phyloP scores from a whole-genome alignment of 2,113 vertebrate genomes.

The Hucho hucho region DNA sequence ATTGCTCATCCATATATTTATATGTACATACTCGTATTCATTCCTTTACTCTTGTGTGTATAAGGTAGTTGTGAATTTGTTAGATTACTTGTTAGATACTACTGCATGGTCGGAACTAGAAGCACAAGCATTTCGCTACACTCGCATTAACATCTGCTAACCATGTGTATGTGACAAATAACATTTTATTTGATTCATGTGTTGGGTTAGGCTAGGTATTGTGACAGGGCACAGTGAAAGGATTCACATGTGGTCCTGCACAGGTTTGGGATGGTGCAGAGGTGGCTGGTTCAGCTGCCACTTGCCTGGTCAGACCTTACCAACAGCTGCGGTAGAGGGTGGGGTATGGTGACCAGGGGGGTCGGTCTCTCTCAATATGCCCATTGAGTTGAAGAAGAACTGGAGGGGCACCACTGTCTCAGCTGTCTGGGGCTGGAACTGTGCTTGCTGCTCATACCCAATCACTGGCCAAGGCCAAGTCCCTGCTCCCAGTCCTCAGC shows the following conservation, averaged over 20 bases:
- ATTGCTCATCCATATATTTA: too few relatives aligned
- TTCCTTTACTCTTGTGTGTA: too few relatives aligned
- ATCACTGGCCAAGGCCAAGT: constrained; percentile 9
- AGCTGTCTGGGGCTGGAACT: constrained; percentile 57
- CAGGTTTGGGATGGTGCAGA: background rate
- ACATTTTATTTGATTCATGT: too few relatives aligned
- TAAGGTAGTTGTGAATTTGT: too few relatives aligned
- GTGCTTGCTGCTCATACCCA: constrained; percentile 42
- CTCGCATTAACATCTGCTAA: too few relatives aligned
- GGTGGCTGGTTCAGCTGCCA: constrained; percentile 24
- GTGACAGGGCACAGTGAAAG: background rate
- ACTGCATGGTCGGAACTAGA: too few relatives aligned
- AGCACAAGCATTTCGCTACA: too few relatives aligned
- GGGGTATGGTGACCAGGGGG: background rate
- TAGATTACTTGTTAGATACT: too few relatives aligned
- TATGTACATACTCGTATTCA: too few relatives aligned
- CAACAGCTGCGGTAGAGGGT: constrained; percentile 2
- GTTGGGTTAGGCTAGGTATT: background rate
- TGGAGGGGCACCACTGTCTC: constrained; percentile 59
- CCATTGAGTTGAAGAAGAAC: background rate
- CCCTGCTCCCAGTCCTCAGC: too few relatives aligned
- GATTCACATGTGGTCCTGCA: too few relatives aligned
- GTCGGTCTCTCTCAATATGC: background rate
- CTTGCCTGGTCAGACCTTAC: background rate
- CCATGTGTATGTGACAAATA: too few relatives aligned